These are phyloP conservation scores for Carapus acus DNA, from an alignment of 2,797 vertebrate species.

Conservation along the genomic window DNA sequence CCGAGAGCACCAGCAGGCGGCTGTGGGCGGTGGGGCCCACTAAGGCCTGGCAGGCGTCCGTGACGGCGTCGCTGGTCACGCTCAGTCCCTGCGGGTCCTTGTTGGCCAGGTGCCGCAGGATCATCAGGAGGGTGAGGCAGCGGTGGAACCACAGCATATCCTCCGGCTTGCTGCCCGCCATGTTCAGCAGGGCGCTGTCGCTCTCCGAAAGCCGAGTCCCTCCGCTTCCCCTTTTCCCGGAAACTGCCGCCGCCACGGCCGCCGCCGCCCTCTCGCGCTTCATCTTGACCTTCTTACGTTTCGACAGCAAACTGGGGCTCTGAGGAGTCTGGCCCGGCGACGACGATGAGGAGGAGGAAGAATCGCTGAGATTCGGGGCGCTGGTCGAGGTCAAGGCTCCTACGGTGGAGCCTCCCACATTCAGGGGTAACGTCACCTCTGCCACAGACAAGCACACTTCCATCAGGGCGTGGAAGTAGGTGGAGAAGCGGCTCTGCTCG, in stretches of 20 bases:
- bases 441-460: constrained; percentile 94
- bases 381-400: constrained; percentile 82
- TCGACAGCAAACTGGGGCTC: constrained; percentile 93
- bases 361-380: constrained; percentile 90
- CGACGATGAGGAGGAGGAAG: constrained; percentile 91
- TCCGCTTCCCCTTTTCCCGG: constrained; percentile 78
- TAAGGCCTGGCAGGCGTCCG: constrained; percentile 91
- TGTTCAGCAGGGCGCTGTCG: constrained; percentile 81
- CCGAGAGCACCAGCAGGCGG: constrained; percentile 92
- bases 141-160: constrained; percentile 99
- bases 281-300: constrained; percentile 98
- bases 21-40: constrained; percentile 91
- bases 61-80: constrained; percentile 89
- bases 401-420: constrained; percentile 80
- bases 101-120: constrained; percentile 87
- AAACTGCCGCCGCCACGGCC: constrained; percentile 70
- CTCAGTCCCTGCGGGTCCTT: constrained; percentile 93
- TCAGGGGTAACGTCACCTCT: constrained; percentile 92
- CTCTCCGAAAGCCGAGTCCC: constrained; percentile 75
- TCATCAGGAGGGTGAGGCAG: constrained; percentile 91
- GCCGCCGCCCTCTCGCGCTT: constrained; percentile 87
- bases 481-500: constrained; percentile 93
- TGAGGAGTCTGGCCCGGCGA: constrained; percentile 96
- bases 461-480: constrained; percentile 95
- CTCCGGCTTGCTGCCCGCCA: constrained; percentile 92